Evolutionary conservation across 2,797 vertebrate species (phyloP), one percentile per base, ranked within the genome.

Genomic region (Hemibagrus guttatus): DNA sequence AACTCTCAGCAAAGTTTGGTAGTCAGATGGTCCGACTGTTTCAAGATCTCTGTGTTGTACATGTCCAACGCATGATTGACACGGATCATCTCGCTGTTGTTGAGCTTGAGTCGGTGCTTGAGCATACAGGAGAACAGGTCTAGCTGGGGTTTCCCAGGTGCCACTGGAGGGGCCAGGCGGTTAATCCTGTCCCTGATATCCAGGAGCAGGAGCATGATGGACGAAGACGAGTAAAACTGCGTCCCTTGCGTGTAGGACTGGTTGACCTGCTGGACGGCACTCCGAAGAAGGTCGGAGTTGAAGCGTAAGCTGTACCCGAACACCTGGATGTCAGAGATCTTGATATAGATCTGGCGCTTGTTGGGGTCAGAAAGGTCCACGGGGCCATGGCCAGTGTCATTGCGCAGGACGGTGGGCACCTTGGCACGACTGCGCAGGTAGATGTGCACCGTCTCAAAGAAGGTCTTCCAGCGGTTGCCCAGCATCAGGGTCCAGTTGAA

Each of bases 121-220:
- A 99, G 95, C 98, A 99, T 99, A 97, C 98, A 99, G 78, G 98
- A 99, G 96, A 99, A 99, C 90, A 99, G 95, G 96, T 99, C 98
- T 95, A 99, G 95, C 93, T 98, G 98, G 71, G 98, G 97, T 87
- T 99, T 99, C 78, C 98, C 98, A 0, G 97, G 97, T 0, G 97
- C 98, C 75, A 97, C 97, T 0, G 98, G 98, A 80, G 98, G 98
- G 0, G 98, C 98, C 89, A 99, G 95, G 86, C 98, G 97, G 90
- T 99, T 99, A 91, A 99, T 99, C 94, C 98, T 96, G 95, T 99
- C 98, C 95, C 98, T 95, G 93, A 99, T 99, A 93, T 99, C 98
- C 95, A 99, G 93, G 91, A 99, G 92, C 92, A 99, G 94, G 82
- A 99, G 96, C 98, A 99, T 99, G 91, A 99, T 98, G 0, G 98